Evolutionary conservation across 2,888 invertebrate species (phyloP), one percentile per base, ranked within the genome.

Genomic region (Ophion ventricosus): DNA sequence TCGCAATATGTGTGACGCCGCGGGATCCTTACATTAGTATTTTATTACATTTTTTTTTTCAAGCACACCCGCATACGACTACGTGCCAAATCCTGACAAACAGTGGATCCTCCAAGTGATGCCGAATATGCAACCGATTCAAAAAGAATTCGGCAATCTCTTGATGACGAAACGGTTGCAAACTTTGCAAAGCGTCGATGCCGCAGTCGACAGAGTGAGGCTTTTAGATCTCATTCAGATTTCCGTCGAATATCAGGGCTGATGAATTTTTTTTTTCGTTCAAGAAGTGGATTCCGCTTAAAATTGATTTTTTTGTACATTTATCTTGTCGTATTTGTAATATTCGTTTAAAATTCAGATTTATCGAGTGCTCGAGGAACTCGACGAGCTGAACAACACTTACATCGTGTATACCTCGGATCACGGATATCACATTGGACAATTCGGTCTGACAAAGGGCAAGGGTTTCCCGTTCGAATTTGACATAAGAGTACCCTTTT

Each of bases 381-480:
- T 97, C 17, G 98, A 98, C 2, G 98, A 99, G 93, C 94, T 99
- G 87, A 97, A 99, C 90, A 99, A 98, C 93, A 99, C 99, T 0
- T 99, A 98, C 93, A 96, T 99, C 85, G 97, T 99, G 83, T 99
- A 98, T 94, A 99, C 99, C 2, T 99, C 99, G 0, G 99, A 99
- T 93, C 99, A 99, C 93, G 99, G 99, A 40, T 99, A 99, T 93
- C 99, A 99, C 93, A 94, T 99, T 86, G 99, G 99, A 0, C 98
- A 99, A 93, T 99, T 98, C 92, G 99, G 99, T 0, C 94, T 99
- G 86, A 97, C 99, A 88, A 98, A 98, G 94, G 99, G 99, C 78
- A 99, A 99, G 94, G 98, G 98, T 89, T 98, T 99, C 94, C 99
- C 99, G 0, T 99, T 99, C 93, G 99, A 99, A 93, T 99, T 99